Conservation (phyloP, 2,888 invertebrate species). For the Xylota segnis region DNA sequence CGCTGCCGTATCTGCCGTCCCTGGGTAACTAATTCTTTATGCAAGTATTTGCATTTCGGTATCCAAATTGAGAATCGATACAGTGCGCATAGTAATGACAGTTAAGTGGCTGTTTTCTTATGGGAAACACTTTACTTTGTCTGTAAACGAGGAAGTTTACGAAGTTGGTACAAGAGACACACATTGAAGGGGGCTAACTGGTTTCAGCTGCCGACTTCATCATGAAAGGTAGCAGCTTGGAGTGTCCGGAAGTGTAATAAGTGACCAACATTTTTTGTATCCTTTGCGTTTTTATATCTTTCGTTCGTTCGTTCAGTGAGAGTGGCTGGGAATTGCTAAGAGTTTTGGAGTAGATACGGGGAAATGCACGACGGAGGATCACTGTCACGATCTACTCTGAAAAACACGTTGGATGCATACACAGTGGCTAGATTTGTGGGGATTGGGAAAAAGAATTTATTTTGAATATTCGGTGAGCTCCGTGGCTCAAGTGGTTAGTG, state of each 20-base stretch:
- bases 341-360: too few species aligned
- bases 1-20: not conserved
- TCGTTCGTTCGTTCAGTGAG: too few species aligned
- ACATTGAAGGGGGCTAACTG: not conserved
- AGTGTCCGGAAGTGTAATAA: slow-evolving; percentile 6
- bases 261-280: not conserved
- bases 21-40: slow-evolving; percentile 28
- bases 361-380: too few species aligned
- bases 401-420: too few species aligned
- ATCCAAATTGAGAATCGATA: slow-evolving; percentile 17
- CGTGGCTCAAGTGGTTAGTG: too few species aligned
- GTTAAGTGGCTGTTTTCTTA: slow-evolving; percentile 7
- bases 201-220: not conserved
- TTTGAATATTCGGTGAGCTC: too few species aligned
- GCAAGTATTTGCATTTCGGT: slow-evolving; percentile 26
- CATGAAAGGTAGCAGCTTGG: not conserved
- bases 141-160: slow-evolving; percentile 26
- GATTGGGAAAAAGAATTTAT: too few species aligned
- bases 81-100: slow-evolving; percentile 13
- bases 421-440: too few species aligned
- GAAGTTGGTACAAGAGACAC: not conserved
- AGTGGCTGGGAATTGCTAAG: too few species aligned
- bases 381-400: too few species aligned
- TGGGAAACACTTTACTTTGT: not conserved
- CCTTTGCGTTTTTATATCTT: too few species aligned